Evolutionary conservation across 2,888 invertebrate species (phyloP).

Genomic region (Scaptomyza reducta): DNA sequence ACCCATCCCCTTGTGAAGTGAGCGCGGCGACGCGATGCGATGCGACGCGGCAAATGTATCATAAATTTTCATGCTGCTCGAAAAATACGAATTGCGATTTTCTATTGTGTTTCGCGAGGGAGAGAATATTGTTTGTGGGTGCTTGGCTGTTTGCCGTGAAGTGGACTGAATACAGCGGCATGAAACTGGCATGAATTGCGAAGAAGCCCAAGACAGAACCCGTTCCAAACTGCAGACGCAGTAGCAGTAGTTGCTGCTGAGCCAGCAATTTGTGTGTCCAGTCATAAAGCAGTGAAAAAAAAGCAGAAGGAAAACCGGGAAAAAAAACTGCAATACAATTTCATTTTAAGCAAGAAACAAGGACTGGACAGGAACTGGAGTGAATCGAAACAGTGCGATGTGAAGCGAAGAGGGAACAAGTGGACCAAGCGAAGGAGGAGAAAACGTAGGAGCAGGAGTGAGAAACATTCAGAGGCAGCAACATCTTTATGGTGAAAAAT

Average conservation of each 20-base stretch:
- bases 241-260: slow-evolving; percentile 53
- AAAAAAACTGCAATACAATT: slow-evolving; percentile 72
- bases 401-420: neutral
- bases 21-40: neutral
- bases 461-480: slow-evolving; percentile 19
- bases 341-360: slow-evolving; percentile 78
- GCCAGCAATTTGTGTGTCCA: slow-evolving; percentile 72
- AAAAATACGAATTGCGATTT: slow-evolving; percentile 74
- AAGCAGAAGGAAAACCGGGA: slow-evolving; percentile 17
- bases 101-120: slow-evolving; percentile 61
- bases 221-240: slow-evolving; percentile 47
- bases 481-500: slow-evolving; percentile 75
- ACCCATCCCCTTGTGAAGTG: neutral
- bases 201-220: slow-evolving; percentile 64
- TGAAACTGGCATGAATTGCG: slow-evolving; percentile 72
- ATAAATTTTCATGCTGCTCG: slow-evolving; percentile 78
- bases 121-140: neutral
- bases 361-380: slow-evolving; percentile 51
- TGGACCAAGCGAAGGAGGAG: too few species aligned
- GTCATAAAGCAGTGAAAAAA: slow-evolving; percentile 73
- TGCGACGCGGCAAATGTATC: slow-evolving; percentile 65
- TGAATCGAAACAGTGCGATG: slow-evolving; percentile 19
- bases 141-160: slow-evolving; percentile 6
- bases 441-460: neutral
- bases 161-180: slow-evolving; percentile 41